These are phyloP conservation scores for Ruditapes philippinarum DNA, from an alignment of 1,140 invertebrate species.

Conservation along the genomic window DNA sequence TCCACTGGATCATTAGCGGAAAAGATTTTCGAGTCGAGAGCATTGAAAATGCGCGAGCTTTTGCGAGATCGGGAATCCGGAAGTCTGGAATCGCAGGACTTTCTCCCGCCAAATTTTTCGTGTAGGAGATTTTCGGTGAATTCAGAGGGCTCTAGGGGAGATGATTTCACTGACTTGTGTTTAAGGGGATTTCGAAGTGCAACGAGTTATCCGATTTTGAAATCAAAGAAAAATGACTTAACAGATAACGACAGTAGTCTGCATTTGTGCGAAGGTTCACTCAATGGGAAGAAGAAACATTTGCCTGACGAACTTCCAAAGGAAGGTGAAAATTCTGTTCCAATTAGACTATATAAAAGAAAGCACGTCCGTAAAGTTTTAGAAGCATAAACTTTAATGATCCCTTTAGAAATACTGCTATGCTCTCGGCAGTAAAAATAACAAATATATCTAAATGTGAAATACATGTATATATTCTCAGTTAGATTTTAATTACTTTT, in stretches of 20 bases:
- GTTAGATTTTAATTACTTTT: too few relatives aligned
- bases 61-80: background rate
- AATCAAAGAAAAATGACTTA: background rate
- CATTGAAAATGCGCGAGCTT: background rate
- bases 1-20: slow-evolving; percentile 34
- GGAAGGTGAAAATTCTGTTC: slow-evolving; percentile 32
- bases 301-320: slow-evolving; percentile 6
- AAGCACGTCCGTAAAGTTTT: background rate
- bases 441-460: too few relatives aligned
- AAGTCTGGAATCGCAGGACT: background rate
- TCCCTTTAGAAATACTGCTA: too few relatives aligned
- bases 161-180: background rate
- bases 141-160: background rate
- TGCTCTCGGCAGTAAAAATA: too few relatives aligned
- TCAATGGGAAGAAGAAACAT: slow-evolving; percentile 1
- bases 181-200: background rate
- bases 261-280: background rate
- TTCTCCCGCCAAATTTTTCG: background rate
- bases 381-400: background rate
- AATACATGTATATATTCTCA: too few relatives aligned
- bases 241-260: background rate
- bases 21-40: slow-evolving; percentile 39
- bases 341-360: background rate
- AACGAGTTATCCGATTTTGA: background rate
- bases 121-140: background rate